Percentiles rank a stretch among this genome's conserved stretches.
Evolutionary conservation across 2,113 vertebrate species (phyloP).

Genomic region (Aldabrachelys gigantea): DNA sequence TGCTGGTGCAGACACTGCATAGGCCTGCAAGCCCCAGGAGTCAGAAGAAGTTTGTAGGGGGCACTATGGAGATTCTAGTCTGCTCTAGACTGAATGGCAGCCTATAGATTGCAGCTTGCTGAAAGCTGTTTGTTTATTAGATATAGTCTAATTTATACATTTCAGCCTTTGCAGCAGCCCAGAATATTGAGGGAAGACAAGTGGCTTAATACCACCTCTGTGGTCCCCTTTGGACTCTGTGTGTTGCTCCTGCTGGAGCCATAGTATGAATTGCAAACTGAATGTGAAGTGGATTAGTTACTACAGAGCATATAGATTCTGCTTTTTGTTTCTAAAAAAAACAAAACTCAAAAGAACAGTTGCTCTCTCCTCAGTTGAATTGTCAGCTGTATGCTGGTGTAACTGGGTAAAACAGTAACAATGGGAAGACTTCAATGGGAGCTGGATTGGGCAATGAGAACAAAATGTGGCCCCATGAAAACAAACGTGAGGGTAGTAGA

Average conservation of each 20-base stretch:
- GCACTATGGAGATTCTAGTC: neutral
- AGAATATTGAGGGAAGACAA: neutral
- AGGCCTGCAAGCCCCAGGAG: neutral
- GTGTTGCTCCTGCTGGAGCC: neutral
- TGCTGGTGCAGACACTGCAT: rapidly evolving
- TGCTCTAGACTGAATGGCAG: neutral
- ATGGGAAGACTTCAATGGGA: neutral
- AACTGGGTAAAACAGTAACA: neutral
- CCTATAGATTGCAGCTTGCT: neutral
- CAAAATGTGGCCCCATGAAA: rapidly evolving
- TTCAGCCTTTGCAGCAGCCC: neutral
- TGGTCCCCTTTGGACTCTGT: neutral
- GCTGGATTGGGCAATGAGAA: rapidly evolving
- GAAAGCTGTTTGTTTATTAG: neutral
- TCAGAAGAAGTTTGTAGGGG: neutral
- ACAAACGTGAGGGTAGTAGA: neutral
- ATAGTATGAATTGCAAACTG: neutral
- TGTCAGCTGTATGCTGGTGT: neutral
- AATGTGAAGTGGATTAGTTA: neutral
- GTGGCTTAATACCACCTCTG: neutral
- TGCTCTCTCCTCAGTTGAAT: neutral
- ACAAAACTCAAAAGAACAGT: neutral
- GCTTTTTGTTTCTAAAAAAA: neutral
- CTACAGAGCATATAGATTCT: neutral
- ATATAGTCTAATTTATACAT: neutral